These are phyloP conservation scores for Himalopsyche japonica DNA, from an alignment of 2,888 invertebrate species.

Conservation along the genomic window DNA sequence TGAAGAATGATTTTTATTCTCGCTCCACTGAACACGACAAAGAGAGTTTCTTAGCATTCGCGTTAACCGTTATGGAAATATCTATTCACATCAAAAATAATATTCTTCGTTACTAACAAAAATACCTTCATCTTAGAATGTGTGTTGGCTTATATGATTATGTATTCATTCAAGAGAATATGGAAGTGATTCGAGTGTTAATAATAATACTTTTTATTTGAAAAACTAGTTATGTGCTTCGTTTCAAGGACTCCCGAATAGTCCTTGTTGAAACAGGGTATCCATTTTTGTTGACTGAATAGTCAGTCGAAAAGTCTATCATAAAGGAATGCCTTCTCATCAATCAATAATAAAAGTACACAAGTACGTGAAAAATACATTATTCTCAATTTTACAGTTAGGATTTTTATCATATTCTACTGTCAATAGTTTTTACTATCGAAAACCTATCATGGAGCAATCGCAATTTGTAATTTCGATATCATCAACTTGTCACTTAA, in stretches of 20 bases:
- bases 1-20: neutral
- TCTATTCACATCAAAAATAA: neutral
- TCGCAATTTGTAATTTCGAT: too few relatives aligned
- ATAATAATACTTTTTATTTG: neutral
- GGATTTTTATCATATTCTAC: too few relatives aligned
- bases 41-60: neutral
- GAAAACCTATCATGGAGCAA: too few relatives aligned
- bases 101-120: neutral
- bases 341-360: too few relatives aligned
- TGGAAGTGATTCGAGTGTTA: neutral
- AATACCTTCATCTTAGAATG: neutral
- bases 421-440: too few relatives aligned
- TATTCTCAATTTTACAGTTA: too few relatives aligned
- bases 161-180: neutral
- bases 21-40: neutral
- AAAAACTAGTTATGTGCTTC: neutral
- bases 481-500: too few relatives aligned
- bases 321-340: too few relatives aligned
- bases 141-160: neutral
- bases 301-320: neutral
- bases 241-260: neutral
- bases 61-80: neutral
- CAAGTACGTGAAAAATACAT: too few relatives aligned
- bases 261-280: neutral
- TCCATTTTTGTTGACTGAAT: neutral